phyloP scores from a whole-genome alignment of 2,113 vertebrate genomes.

The Protobothrops flavoviridis region DNA sequence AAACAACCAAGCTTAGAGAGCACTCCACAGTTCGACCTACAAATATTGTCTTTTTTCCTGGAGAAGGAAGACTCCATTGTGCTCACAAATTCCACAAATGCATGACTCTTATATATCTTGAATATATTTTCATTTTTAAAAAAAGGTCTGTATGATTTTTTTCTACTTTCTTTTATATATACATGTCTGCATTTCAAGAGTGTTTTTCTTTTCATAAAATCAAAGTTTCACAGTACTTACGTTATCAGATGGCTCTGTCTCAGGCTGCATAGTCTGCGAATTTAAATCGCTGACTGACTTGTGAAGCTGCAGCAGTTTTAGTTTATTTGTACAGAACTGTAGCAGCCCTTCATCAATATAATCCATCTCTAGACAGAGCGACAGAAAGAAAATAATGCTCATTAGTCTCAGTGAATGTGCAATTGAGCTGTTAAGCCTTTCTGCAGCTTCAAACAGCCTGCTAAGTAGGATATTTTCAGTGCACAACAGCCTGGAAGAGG shows the following conservation, averaged over 20 bases:
- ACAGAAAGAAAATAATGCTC: conserved; percentile 21
- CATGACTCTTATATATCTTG: background rate
- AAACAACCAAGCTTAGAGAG: background rate
- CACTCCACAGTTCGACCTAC: background rate
- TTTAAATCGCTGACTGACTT: conserved; percentile 81
- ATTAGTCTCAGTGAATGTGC: conserved; percentile 21
- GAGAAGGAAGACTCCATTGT: background rate
- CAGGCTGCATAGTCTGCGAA: conserved; percentile 57
- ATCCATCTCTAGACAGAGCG: conserved; percentile 76
- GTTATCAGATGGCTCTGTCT: conserved; percentile 62
- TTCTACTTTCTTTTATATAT: background rate
- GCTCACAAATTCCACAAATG: background rate
- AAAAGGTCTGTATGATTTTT: background rate
- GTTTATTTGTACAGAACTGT: conserved; percentile 83
- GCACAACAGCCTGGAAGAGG: background rate
- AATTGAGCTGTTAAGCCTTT: background rate
- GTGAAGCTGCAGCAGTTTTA: conserved; percentile 89
- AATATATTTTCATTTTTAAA: background rate
- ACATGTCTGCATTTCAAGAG: background rate
- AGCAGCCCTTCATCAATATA: conserved; percentile 84
- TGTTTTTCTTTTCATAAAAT: background rate
- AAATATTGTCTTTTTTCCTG: background rate
- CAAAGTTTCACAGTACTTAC: conserved; percentile 66
- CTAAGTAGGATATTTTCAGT: conserved; percentile 5
- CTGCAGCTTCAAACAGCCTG: background rate